Conservation (phyloP, 92 coral and sea anemone species). For the Actinostola sp. region DNA sequence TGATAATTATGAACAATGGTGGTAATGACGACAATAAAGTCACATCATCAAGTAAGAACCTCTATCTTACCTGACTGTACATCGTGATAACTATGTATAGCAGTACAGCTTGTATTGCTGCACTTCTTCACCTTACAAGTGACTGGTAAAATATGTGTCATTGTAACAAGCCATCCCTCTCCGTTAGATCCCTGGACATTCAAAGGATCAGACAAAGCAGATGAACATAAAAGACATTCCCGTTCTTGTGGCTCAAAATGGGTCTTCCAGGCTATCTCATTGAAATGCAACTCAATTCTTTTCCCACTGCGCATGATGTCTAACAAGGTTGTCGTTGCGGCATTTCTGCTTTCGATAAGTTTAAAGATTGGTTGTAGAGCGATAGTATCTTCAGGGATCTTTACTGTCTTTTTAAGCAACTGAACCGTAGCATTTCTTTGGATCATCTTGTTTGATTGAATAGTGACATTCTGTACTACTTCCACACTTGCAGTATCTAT, state of each 20-base stretch:
- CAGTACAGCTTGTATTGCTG: slow-evolving; percentile 22
- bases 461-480: not conserved
- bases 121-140: slow-evolving; percentile 48
- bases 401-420: slow-evolving; percentile 26
- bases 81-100: slow-evolving; percentile 45
- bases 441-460: slow-evolving; percentile 5
- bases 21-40: too few relatives aligned
- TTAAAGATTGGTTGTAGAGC: slow-evolving; percentile 40
- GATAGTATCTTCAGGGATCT: slow-evolving; percentile 43
- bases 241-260: slow-evolving; percentile 43
- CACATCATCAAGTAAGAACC: not conserved
- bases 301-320: slow-evolving; percentile 26
- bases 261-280: slow-evolving; percentile 45
- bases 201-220: slow-evolving; percentile 27
- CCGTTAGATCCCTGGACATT: slow-evolving; percentile 50
- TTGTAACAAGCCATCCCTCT: slow-evolving; percentile 47
- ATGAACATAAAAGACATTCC: slow-evolving; percentile 25
- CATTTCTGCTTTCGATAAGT: slow-evolving; percentile 45
- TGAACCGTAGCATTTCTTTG: slow-evolving; percentile 32
- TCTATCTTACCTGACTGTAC: slow-evolving; percentile 24
- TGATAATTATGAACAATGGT: too few relatives aligned
- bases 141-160: slow-evolving; percentile 40
- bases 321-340: slow-evolving; percentile 38
- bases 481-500: not conserved
- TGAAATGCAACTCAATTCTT: slow-evolving; percentile 33